Conservation (phyloP, 2,797 vertebrate genomes). For the Sebastes flavidus region DNA sequence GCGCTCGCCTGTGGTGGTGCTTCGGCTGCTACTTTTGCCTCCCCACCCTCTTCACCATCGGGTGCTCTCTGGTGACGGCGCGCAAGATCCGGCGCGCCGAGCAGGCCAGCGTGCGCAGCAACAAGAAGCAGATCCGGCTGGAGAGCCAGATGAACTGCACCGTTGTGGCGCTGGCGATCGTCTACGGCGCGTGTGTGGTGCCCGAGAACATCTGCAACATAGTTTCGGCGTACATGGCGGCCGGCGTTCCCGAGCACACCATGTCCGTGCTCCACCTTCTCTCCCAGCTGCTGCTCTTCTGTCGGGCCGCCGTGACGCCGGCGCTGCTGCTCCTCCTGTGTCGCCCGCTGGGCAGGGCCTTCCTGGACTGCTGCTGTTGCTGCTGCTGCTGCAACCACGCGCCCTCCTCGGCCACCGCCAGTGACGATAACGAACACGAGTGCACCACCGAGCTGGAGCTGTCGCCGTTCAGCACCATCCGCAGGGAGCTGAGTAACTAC, state of each 20-base stretch:
- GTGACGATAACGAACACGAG: constrained; percentile 97
- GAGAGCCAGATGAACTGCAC: constrained; percentile 99
- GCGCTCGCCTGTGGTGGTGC: constrained; percentile 97
- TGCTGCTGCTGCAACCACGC: constrained; percentile 86
- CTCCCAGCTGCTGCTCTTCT: constrained; percentile 96
- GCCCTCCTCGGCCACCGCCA: constrained; percentile 89
- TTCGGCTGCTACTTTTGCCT: constrained; percentile 98
- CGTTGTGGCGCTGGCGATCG: constrained; percentile 94
- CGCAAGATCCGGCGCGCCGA: constrained; percentile 93
- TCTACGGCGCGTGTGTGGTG: constrained; percentile 96
- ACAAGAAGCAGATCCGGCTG: constrained; percentile 95
- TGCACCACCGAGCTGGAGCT: constrained; percentile 97
- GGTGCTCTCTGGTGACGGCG: constrained; percentile 93
- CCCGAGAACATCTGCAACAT: constrained; percentile 99
- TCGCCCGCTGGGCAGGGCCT: constrained; percentile 94
- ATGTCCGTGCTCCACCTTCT: constrained; percentile 95
- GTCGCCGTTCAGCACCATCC: constrained; percentile 97
- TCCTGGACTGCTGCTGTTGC: constrained; percentile 97
- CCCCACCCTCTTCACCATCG: constrained; percentile 97
- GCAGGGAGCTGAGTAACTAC: constrained; percentile 95
- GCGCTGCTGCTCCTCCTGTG: constrained; percentile 95
- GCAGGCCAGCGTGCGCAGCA: constrained; percentile 91
- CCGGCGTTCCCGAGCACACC: constrained; percentile 90
- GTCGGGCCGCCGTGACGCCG: constrained; percentile 94
- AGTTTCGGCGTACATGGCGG: constrained; percentile 95